Percentiles rank a stretch among this genome's conserved stretches.
phyloP scores from a whole-genome alignment of 1,140 invertebrate genomes.

The Brachionus sp. region DNA sequence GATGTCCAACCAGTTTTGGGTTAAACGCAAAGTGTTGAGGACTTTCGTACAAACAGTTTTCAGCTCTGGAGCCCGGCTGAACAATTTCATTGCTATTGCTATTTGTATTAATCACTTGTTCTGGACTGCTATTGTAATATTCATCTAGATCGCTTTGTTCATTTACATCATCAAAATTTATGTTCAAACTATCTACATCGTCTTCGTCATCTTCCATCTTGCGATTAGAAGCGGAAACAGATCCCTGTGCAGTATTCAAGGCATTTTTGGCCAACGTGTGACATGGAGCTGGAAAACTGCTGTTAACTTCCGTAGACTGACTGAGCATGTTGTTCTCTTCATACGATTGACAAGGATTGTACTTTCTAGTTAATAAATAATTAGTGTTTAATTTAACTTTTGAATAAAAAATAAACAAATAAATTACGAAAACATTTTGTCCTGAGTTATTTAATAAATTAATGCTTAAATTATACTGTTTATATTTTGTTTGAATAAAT shows the following conservation, averaged over 20 bases:
- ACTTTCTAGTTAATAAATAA: neutral
- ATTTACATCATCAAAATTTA: slow-evolving; percentile 40
- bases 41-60: slow-evolving; percentile 5
- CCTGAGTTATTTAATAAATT: neutral
- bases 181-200: slow-evolving; percentile 35
- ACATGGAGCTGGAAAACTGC: neutral
- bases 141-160: slow-evolving; percentile 29
- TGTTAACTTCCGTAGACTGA: neutral
- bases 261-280: neutral
- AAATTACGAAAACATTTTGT: slow-evolving; percentile 36
- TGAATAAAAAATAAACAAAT: neutral
- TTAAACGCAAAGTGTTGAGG: neutral
- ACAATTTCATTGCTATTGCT: neutral
- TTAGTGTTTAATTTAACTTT: neutral
- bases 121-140: slow-evolving; percentile 15
- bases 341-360: neutral
- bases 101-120: neutral
- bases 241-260: neutral
- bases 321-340: neutral
- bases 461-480: neutral
- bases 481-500: neutral
- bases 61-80: neutral
- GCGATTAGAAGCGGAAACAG: neutral
- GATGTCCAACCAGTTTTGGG: neutral
- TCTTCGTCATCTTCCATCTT: slow-evolving; percentile 29